A percentile compares a stretch with the other conserved stretches of the same genome.
These are phyloP conservation scores for Hestina assimilis DNA, from an alignment of 1,140 invertebrate species.

Conservation along the genomic window DNA sequence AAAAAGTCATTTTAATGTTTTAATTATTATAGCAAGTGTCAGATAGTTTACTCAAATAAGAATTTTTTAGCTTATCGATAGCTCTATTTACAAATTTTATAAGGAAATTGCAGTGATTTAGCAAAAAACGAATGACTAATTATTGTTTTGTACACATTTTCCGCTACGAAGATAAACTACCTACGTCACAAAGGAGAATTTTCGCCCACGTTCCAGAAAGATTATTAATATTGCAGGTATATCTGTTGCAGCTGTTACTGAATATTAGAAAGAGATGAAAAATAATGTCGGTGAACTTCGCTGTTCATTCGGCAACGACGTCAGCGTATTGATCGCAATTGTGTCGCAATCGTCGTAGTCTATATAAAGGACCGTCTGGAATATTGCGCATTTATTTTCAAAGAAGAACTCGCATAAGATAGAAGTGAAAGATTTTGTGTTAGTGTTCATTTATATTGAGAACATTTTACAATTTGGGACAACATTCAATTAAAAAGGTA, in stretches of 20 bases:
- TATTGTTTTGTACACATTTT: not conserved
- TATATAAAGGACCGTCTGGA: slow-evolving; percentile 20
- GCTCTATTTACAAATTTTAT: too few species aligned
- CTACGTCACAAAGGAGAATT: slow-evolving; percentile 36
- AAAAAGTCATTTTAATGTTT: too few species aligned
- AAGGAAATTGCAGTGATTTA: too few species aligned
- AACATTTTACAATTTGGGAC: not conserved
- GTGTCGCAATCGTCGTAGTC: slow-evolving; percentile 14
- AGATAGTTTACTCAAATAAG: too few species aligned
- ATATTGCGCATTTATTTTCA: slow-evolving; percentile 80
- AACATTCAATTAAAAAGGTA: slow-evolving; percentile 5
- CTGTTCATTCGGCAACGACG: slow-evolving; percentile 17
- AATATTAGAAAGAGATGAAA: slow-evolving; percentile 17
- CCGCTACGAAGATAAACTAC: not conserved
- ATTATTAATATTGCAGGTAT: slow-evolving; percentile 1
- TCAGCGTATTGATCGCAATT: slow-evolving; percentile 26
- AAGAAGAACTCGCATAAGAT: slow-evolving; percentile 38
- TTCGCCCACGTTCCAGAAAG: slow-evolving; percentile 35
- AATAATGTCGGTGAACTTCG: slow-evolving; percentile 23
- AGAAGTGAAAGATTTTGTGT: slow-evolving; percentile 55
- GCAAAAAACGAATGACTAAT: not conserved
- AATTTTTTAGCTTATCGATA: too few species aligned
- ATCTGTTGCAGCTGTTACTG: slow-evolving; percentile 14
- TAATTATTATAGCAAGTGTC: too few species aligned
- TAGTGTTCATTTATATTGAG: not conserved